These are phyloP conservation scores for Halcyon leucocephala DNA, from an alignment of 2,797 vertebrate species.

Conservation along the genomic window DNA sequence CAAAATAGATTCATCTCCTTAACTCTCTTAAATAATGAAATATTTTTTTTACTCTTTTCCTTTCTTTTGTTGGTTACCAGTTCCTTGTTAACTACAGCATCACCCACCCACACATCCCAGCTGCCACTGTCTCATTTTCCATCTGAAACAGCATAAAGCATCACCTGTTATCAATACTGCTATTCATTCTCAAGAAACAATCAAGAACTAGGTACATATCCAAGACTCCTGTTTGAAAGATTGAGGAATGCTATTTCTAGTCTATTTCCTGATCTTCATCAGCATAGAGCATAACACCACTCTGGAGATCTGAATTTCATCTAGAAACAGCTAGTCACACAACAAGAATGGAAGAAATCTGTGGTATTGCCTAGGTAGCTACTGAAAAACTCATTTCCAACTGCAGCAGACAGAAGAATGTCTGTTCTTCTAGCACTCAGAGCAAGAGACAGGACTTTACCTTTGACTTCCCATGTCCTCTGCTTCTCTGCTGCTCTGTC, in stretches of 20 bases:
- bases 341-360: neutral
- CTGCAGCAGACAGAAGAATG: neutral
- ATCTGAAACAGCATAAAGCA: slow-evolving; percentile 10
- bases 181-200: slow-evolving; percentile 13
- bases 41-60: neutral
- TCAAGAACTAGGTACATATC: neutral
- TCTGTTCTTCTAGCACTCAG: neutral
- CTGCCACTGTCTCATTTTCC: slow-evolving; percentile 2
- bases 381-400: neutral
- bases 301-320: neutral
- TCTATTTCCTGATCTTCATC: neutral
- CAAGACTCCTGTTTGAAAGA: neutral
- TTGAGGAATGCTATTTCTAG: neutral
- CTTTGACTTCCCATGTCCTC: neutral
- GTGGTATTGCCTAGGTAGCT: neutral
- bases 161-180: slow-evolving; percentile 35
- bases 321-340: neutral
- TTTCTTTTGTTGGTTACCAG: slow-evolving; percentile 4
- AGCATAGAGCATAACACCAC: neutral
- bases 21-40: neutral
- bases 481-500: neutral
- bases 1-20: neutral
- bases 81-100: slow-evolving; percentile 22
- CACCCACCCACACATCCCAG: slow-evolving; percentile 25
- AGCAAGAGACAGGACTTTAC: neutral